These are phyloP conservation scores for Furcula furcula DNA, from an alignment of 2,888 invertebrate species.

Conservation along the genomic window DNA sequence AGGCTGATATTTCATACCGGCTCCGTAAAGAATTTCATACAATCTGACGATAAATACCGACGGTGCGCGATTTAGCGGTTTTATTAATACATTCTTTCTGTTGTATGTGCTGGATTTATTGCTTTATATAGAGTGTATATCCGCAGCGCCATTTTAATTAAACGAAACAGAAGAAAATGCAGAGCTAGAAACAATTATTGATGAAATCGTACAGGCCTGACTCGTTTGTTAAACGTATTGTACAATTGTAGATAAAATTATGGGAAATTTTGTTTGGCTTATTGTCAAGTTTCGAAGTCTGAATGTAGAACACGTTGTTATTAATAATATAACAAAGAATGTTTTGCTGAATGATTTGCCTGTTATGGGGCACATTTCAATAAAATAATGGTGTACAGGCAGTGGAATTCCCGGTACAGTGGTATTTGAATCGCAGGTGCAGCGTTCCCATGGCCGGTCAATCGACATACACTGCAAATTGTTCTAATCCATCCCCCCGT, in stretches of 20 bases:
- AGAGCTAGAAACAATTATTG: constrained; percentile 9
- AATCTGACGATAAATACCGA: constrained; percentile 8
- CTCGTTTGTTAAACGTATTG: constrained; percentile 16
- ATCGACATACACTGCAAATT: constrained; percentile 53
- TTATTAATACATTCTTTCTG: constrained; percentile 10
- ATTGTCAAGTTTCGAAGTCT: constrained; percentile 15
- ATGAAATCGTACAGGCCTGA: constrained; percentile 11
- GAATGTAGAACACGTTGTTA: constrained; percentile 5
- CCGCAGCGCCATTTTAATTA: background rate
- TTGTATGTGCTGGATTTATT: background rate
- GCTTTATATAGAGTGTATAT: too few relatives aligned
- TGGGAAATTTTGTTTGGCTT: constrained; percentile 19
- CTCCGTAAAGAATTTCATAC: constrained; percentile 12
- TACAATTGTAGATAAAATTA: constrained; percentile 9
- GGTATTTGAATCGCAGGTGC: constrained; percentile 59
- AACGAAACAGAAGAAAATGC: constrained; percentile 6
- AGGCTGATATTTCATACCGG: too few relatives aligned
- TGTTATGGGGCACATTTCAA: constrained; percentile 17
- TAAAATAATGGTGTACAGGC: constrained; percentile 29
- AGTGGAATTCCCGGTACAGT: constrained; percentile 33
- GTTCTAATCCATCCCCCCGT: constrained; percentile 57
- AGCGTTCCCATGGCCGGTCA: constrained; percentile 55
- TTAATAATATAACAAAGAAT: too few relatives aligned
- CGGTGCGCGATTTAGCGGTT: constrained; percentile 5
- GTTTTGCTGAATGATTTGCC: background rate